Conservation (phyloP, 2,113 vertebrate species). For the Dromas ardeola region DNA sequence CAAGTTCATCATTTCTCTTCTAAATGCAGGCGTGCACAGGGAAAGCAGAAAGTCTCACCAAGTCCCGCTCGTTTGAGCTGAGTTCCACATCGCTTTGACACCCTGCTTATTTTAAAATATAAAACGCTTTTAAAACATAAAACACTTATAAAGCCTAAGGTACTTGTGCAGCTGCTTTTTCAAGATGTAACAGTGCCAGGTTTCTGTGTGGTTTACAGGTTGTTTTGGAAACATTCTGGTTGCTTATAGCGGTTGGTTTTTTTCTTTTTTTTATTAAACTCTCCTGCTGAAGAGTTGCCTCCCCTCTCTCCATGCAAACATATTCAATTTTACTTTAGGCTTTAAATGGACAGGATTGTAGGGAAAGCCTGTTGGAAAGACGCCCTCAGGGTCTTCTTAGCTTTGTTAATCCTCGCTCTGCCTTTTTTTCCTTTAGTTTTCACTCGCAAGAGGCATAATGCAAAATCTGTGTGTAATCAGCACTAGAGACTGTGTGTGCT, state of each 20-base stretch:
- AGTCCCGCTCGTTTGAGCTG: neutral
- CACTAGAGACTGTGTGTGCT: neutral
- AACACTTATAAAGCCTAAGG: neutral
- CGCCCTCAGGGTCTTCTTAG: neutral
- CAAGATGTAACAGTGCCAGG: neutral
- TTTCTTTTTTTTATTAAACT: neutral
- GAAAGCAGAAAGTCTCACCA: neutral
- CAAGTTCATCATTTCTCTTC: neutral
- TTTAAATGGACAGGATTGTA: neutral
- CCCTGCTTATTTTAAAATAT: neutral
- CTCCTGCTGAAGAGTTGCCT: neutral
- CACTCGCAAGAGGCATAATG: neutral
- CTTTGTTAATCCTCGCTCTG: slow-evolving; percentile 21
- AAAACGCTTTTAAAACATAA: neutral
- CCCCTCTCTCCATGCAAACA: neutral
- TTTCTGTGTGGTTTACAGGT: slow-evolving; percentile 4
- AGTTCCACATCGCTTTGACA: neutral
- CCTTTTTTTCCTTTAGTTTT: neutral
- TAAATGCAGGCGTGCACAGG: neutral
- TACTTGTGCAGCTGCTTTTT: neutral
- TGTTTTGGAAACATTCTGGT: slow-evolving; percentile 41
- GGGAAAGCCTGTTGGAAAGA: slow-evolving; percentile 8
- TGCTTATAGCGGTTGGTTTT: neutral
- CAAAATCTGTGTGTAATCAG: slow-evolving; percentile 22
- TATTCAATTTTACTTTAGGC: neutral